Percentiles rank a stretch among this genome's conserved stretches.
Conservation (phyloP, 1,140 invertebrate species). For the Heliothis subflexa region DNA sequence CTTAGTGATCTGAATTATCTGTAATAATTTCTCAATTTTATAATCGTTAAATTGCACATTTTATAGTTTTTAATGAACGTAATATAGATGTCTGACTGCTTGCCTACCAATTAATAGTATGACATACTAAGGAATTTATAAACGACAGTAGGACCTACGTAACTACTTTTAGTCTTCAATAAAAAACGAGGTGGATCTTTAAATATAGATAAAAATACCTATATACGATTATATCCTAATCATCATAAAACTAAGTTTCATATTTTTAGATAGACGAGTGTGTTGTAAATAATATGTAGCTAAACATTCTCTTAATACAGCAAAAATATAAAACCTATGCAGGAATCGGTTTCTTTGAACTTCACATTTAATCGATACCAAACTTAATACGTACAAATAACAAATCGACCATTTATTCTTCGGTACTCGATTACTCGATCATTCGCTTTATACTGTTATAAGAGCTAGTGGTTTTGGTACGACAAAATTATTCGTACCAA, state of each 20-base stretch:
- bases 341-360: background rate
- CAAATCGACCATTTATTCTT: background rate
- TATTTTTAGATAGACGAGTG: too few species aligned
- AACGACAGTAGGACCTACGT: too few species aligned
- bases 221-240: too few species aligned
- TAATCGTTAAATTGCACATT: background rate
- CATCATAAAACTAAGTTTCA: too few species aligned
- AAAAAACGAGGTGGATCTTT: too few species aligned
- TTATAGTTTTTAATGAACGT: background rate
- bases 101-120: background rate
- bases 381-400: background rate
- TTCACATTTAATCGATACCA: slow-evolving; percentile 4
- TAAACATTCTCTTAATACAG: too few species aligned
- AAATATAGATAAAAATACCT: too few species aligned
- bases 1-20: background rate
- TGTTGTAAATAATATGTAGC: too few species aligned
- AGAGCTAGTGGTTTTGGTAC: slow-evolving; percentile 63
- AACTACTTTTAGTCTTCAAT: too few species aligned
- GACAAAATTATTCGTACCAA: slow-evolving; percentile 69
- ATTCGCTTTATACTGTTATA: slow-evolving; percentile 63
- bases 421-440: slow-evolving; percentile 4
- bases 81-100: background rate
- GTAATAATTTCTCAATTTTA: background rate
- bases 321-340: too few species aligned
- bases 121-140: background rate